Evolutionary conservation across 2,797 vertebrate genomes (phyloP).

Genomic region (Sphenodon punctatus): DNA sequence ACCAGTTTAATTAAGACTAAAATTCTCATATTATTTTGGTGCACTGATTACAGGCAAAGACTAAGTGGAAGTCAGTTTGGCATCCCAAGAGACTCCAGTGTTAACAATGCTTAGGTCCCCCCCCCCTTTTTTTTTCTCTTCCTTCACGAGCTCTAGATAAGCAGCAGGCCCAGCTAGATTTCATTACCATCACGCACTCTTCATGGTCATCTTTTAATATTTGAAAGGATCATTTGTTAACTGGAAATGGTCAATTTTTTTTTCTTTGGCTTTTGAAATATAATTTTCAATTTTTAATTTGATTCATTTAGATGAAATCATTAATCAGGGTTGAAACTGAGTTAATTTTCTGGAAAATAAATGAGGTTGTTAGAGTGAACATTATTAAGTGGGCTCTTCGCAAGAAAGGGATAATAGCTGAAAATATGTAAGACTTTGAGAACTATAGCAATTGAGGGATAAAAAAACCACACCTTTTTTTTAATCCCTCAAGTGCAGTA

Average conservation of each 20-base stretch:
- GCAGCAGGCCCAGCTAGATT: conserved; percentile 80
- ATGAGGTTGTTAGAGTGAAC: conserved; percentile 97
- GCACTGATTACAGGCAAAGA: conserved; percentile 67
- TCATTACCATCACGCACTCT: conserved; percentile 81
- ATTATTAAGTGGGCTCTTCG: conserved; percentile 94
- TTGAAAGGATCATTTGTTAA: conserved; percentile 99
- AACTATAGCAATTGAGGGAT: conserved; percentile 66
- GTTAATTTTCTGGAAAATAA: conserved; percentile 99
- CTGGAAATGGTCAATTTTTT: conserved; percentile 89
- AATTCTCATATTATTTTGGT: conserved; percentile 72
- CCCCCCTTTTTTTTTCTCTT: conserved; percentile 55
- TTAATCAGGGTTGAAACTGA: conserved; percentile 99
- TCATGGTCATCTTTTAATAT: conserved; percentile 93
- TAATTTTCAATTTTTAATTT: conserved; percentile 99
- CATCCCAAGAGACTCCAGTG: conserved; percentile 72
- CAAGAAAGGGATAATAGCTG: conserved; percentile 81
- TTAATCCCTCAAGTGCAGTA: conserved; percentile 70
- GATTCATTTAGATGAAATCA: conserved; percentile 99
- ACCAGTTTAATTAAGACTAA: conserved; percentile 72
- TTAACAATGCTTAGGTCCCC: conserved; percentile 71
- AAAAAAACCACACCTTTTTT: conserved; percentile 71
- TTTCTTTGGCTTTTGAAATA: conserved; percentile 98
- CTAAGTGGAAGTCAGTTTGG: conserved; percentile 70
- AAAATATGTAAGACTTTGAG: conserved; percentile 75
- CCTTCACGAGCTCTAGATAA: conserved; percentile 75